phyloP scores from a whole-genome alignment of 2,888 invertebrate species.

The Harpagoxenus sublaevis region DNA sequence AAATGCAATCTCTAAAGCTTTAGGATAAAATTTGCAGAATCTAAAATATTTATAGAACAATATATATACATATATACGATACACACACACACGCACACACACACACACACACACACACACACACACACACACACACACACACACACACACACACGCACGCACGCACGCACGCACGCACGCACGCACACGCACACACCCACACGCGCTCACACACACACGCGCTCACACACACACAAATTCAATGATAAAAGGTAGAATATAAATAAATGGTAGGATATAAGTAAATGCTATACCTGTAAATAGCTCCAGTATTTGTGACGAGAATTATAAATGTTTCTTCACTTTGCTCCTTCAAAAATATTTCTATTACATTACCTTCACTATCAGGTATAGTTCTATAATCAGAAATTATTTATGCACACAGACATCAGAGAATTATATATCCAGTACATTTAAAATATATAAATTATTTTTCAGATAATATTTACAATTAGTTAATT shows the following conservation, averaged over 20 bases:
- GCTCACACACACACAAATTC: not conserved
- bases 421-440: constrained; percentile 5
- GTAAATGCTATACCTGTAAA: constrained; percentile 73
- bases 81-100: too few species aligned
- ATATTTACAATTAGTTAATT: not conserved
- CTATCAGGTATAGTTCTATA: constrained; percentile 60
- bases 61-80: not conserved
- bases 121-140: too few species aligned
- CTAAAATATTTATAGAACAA: constrained; percentile 50
- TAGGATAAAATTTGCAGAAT: constrained; percentile 64
- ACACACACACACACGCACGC: too few species aligned
- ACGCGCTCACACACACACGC: too few species aligned
- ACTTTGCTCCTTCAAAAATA: constrained; percentile 67
- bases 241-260: constrained; percentile 31
- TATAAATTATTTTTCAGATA: not conserved
- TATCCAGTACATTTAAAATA: not conserved
- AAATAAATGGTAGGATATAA: constrained; percentile 10
- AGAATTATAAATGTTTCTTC: constrained; percentile 66
- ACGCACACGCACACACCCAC: too few species aligned
- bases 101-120: too few species aligned
- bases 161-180: too few species aligned
- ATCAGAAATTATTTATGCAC: constrained; percentile 47
- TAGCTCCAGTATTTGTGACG: constrained; percentile 69
- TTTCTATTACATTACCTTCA: constrained; percentile 64
- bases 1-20: constrained; percentile 61